Conservation (phyloP, 2,113 vertebrate genomes). For the Ploceus nigricollis region DNA sequence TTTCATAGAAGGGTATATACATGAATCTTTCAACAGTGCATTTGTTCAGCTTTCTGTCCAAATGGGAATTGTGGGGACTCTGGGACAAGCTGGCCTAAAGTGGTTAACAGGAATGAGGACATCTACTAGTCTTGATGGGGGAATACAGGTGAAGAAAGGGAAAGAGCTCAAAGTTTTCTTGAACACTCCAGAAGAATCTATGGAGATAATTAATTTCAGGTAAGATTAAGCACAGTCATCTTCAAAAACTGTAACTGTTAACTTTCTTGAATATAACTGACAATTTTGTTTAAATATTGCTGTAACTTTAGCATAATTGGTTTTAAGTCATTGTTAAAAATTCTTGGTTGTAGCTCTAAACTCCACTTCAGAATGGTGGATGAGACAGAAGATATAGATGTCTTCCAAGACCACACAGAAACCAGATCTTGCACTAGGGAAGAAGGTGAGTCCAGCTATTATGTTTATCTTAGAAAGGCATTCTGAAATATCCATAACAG, state of each 20-base stretch:
- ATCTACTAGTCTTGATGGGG: conserved; percentile 79
- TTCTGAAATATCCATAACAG: background rate
- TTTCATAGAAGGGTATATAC: background rate
- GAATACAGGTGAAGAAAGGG: conserved; percentile 80
- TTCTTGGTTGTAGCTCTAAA: conserved; percentile 74
- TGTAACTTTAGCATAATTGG: background rate
- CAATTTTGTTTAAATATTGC: background rate
- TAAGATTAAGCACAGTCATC: background rate
- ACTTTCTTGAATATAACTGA: background rate
- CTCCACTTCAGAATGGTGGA: conserved; percentile 69
- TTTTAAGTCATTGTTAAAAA: background rate
- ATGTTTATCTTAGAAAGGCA: background rate
- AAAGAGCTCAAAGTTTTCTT: conserved; percentile 80
- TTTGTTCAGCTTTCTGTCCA: conserved; percentile 75
- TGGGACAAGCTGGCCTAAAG: conserved; percentile 79
- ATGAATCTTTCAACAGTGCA: conserved; percentile 66
- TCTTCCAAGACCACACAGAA: conserved; percentile 63
- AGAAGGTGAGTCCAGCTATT: conserved; percentile 68
- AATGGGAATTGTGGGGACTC: conserved; percentile 75
- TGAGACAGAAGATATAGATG: conserved; percentile 66
- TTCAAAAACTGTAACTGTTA: background rate
- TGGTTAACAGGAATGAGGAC: conserved; percentile 78
- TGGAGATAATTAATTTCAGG: conserved; percentile 84
- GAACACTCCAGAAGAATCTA: conserved; percentile 81
- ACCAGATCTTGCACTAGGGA: conserved; percentile 76